Conservation (phyloP, 2,797 vertebrate species). For the Monodelphis domestica region DNA sequence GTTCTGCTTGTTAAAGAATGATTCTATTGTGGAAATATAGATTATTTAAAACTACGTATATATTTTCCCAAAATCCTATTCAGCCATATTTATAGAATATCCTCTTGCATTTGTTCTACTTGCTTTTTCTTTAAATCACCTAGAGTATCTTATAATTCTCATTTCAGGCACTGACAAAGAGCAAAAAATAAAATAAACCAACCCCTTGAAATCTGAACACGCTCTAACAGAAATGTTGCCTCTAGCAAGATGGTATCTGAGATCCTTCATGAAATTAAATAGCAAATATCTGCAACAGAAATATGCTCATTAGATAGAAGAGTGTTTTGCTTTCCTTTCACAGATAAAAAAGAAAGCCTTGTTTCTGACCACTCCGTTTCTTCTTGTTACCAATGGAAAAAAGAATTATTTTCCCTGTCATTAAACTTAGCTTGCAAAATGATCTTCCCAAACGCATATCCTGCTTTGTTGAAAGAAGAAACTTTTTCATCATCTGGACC, state of each 20-base stretch:
- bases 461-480: background rate
- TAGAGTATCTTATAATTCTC: conserved; percentile 30
- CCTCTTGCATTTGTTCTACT: background rate
- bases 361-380: background rate
- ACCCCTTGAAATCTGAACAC: conserved; percentile 52
- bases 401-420: background rate
- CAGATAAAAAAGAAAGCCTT: background rate
- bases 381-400: background rate
- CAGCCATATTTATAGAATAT: background rate
- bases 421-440: background rate
- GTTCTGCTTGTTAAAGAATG: conserved; percentile 8
- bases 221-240: conserved; percentile 39
- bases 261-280: conserved; percentile 34
- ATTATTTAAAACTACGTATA: background rate
- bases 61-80: background rate
- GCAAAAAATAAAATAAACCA: conserved; percentile 26
- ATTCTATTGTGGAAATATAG: background rate
- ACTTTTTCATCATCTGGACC: background rate
- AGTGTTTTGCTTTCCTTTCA: conserved; percentile 17
- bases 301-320: conserved; percentile 20
- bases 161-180: background rate
- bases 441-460: background rate
- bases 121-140: background rate
- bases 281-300: conserved; percentile 38
- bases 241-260: conserved; percentile 20